These are phyloP conservation scores for Pristionchus exspectatus DNA, from an alignment of 2,888 invertebrate species.

Conservation along the genomic window DNA sequence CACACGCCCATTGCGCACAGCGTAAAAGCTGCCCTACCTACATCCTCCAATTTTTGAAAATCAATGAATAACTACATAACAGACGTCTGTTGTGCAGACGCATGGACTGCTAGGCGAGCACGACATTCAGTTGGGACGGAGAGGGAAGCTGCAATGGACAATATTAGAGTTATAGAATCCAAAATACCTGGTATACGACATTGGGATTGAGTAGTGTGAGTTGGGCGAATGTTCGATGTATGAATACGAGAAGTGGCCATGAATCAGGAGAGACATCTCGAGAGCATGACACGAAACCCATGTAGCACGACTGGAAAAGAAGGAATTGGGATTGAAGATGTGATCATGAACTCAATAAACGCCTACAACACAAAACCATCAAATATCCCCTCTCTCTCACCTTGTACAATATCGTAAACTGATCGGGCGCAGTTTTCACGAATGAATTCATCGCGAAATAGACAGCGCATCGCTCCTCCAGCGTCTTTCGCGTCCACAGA, in stretches of 20 bases:
- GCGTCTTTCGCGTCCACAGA: constrained; percentile 74
- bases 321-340: background rate
- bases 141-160: too few species aligned
- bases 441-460: constrained; percentile 72
- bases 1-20: too few species aligned
- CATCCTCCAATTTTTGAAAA: too few species aligned
- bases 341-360: background rate
- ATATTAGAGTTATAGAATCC: too few species aligned
- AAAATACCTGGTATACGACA: constrained; percentile 72
- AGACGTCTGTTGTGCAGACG: too few species aligned
- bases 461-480: constrained; percentile 71
- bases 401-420: constrained; percentile 67
- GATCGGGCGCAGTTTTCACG: constrained; percentile 63
- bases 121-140: too few species aligned
- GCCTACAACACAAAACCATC: background rate
- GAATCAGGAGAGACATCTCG: constrained; percentile 71
- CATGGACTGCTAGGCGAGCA: too few species aligned
- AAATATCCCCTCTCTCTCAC: background rate
- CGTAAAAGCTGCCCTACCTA: too few species aligned
- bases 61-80: too few species aligned
- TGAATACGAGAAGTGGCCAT: constrained; percentile 71
- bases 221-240: constrained; percentile 73
- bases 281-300: constrained; percentile 74
- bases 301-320: constrained; percentile 69
- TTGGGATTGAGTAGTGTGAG: constrained; percentile 71